These are phyloP conservation scores for Allacma fusca DNA, from an alignment of 2,888 invertebrate genomes.

Conservation along the genomic window DNA sequence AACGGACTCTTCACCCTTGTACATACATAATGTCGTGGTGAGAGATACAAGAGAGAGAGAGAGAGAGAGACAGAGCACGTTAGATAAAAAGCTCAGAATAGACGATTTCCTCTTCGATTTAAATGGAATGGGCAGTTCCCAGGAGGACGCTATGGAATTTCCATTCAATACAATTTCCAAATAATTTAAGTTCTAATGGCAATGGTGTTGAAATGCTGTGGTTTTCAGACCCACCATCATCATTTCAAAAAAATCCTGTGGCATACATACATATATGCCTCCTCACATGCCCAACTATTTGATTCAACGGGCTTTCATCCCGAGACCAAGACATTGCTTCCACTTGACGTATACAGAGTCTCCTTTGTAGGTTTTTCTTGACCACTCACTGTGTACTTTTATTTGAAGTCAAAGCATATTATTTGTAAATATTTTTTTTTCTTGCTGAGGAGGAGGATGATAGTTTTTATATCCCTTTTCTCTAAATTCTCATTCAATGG, in stretches of 20 bases:
- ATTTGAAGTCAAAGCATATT: constrained; percentile 1
- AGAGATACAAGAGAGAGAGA: not conserved
- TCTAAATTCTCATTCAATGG: not conserved
- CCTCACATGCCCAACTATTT: too few species aligned
- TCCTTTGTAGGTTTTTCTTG: not conserved
- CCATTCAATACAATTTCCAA: constrained; percentile 32
- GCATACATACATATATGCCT: not conserved
- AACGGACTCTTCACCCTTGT: not conserved
- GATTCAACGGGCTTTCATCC: not conserved
- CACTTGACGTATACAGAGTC: not conserved
- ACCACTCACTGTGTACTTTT: constrained; percentile 17
- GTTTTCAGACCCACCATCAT: constrained; percentile 24
- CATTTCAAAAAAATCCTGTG: not conserved
- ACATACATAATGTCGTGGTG: not conserved
- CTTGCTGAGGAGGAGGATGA: not conserved
- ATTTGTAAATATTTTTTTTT: constrained; percentile 5
- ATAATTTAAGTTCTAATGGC: constrained; percentile 38
- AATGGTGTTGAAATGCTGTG: constrained; percentile 40
- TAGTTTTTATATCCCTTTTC: not conserved
- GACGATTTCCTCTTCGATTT: constrained; percentile 19
- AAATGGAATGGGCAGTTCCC: constrained; percentile 6
- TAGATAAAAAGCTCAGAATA: not conserved
- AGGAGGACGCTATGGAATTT: constrained; percentile 37
- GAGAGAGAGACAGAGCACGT: too few species aligned
- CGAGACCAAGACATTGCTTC: not conserved